Evolutionary conservation across 2,113 vertebrate species (phyloP).

Genomic region (Mesocricetus auratus): DNA sequence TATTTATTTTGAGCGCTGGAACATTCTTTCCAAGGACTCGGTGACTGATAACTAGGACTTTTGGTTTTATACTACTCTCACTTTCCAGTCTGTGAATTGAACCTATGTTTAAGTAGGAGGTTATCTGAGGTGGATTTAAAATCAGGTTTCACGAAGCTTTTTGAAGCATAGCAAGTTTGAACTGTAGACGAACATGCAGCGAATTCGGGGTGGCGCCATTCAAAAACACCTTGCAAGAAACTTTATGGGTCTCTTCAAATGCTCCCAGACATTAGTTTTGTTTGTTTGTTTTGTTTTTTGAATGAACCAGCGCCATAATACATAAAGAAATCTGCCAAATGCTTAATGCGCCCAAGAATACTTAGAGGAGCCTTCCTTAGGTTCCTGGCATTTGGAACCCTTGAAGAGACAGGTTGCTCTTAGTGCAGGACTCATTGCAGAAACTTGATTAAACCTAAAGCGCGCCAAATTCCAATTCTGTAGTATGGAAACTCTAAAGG

Average conservation of each 20-base stretch:
- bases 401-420: not conserved
- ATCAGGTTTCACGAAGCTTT: not conserved
- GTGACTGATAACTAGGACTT: not conserved
- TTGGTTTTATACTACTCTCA: not conserved
- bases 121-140: not conserved
- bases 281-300: not conserved
- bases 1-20: not conserved
- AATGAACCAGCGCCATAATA: not conserved
- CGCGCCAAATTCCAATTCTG: not conserved
- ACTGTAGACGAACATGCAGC: not conserved
- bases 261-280: not conserved
- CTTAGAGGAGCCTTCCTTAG: not conserved
- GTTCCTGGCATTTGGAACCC: not conserved
- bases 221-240: not conserved
- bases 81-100: not conserved
- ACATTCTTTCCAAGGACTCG: not conserved
- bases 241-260: not conserved
- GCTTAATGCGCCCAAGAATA: not conserved
- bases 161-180: not conserved
- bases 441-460: not conserved
- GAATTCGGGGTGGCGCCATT: not conserved
- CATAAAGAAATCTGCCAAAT: not conserved
- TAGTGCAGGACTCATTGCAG: accelerated
- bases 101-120: not conserved
- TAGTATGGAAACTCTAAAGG: not conserved